Conservation (phyloP, 2,888 invertebrate genomes). For the Watsonalla binaria region DNA sequence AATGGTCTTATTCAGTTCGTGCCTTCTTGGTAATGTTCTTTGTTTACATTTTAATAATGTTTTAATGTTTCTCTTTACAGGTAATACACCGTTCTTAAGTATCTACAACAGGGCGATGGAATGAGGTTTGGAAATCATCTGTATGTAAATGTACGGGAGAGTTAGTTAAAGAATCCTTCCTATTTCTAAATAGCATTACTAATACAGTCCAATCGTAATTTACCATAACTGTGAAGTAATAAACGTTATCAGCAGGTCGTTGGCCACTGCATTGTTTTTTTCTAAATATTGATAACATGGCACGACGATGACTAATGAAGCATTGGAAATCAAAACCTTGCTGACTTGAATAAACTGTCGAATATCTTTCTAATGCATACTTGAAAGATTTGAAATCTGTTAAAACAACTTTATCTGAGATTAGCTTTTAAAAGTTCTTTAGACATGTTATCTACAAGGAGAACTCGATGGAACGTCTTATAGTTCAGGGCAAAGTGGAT, state of each 20-base stretch:
- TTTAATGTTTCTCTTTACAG: conserved; percentile 38
- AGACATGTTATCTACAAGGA: no score
- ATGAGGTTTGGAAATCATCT: conserved; percentile 14
- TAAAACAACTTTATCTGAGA: no score
- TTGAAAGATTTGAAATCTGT: no score
- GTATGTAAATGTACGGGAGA: not conserved
- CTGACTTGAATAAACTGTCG: not conserved
- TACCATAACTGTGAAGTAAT: conserved; percentile 22
- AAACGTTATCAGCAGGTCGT: conserved; percentile 29
- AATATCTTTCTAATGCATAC: no score
- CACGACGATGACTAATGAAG: not conserved
- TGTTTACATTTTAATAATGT: conserved; percentile 26
- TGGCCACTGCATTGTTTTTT: conserved; percentile 16
- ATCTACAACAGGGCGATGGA: conserved; percentile 12
- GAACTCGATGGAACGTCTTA: no score
- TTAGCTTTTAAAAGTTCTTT: no score
- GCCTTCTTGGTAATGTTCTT: conserved; percentile 5
- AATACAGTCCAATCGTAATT: conserved; percentile 17
- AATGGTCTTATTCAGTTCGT: conserved; percentile 22
- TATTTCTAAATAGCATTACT: not conserved
- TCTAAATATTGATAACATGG: not conserved
- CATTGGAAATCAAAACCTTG: not conserved
- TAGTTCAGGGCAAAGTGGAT: no score
- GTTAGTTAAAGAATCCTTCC: no score
- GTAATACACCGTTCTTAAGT: conserved; percentile 21